A percentile compares a stretch with the other conserved stretches of the same genome.
These are phyloP conservation scores for Sarcophaga bullata DNA, from an alignment of 1,140 invertebrate species.

Conservation along the genomic window DNA sequence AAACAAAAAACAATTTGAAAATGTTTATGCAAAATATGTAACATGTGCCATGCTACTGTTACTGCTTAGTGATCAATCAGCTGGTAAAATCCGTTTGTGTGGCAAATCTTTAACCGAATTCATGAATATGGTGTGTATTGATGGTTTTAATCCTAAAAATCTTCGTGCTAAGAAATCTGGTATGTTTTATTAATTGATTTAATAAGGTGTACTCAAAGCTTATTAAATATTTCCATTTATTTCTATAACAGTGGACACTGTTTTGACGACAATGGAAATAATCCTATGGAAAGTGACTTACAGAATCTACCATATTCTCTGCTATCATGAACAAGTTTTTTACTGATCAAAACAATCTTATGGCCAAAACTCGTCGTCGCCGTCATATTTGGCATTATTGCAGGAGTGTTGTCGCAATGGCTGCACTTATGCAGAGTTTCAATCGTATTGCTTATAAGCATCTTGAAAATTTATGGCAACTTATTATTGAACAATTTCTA, in stretches of 20 bases:
- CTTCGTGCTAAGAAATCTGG: not conserved
- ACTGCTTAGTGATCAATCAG: not conserved
- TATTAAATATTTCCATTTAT: not conserved
- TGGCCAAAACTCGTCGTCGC: not conserved
- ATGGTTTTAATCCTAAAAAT: constrained; percentile 2
- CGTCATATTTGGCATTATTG: not conserved
- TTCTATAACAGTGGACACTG: not conserved
- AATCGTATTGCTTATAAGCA: not conserved
- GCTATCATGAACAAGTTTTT: not conserved
- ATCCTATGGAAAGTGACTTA: not conserved
- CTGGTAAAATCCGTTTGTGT: not conserved
- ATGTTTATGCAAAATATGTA: not conserved
- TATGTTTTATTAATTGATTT: not conserved
- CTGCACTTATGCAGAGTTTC: not conserved
- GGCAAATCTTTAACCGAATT: not conserved
- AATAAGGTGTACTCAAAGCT: not conserved
- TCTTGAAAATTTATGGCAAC: not conserved
- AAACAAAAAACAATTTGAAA: not conserved
- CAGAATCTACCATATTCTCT: not conserved
- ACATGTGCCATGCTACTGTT: not conserved
- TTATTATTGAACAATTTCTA: not conserved
- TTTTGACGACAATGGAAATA: not conserved
- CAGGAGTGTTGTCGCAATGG: not conserved
- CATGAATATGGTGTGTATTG: not conserved
- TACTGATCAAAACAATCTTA: not conserved